Percentiles rank a stretch among this genome's conserved stretches.
Evolutionary conservation across 2,888 invertebrate genomes (phyloP).

Genomic region (Archips xylosteana): DNA sequence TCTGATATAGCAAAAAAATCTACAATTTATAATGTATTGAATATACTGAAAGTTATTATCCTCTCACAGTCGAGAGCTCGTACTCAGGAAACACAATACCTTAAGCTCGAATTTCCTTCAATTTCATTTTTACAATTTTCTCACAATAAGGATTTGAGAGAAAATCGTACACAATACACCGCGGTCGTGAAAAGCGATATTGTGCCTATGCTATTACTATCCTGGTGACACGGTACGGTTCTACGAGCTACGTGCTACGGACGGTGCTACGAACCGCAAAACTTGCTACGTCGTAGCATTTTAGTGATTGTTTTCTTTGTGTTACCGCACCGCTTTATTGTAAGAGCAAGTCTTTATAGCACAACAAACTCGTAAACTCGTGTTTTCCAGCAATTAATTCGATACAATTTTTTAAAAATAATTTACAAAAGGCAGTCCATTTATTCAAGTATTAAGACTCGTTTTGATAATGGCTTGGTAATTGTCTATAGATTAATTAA

Average conservation of each 20-base stretch:
- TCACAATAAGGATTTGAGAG: constrained; percentile 2
- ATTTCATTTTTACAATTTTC: constrained; percentile 4
- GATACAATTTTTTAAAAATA: too few species aligned
- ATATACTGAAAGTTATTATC: background rate
- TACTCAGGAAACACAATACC: background rate
- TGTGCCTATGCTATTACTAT: background rate
- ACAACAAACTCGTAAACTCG: background rate
- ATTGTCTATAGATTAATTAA: too few species aligned
- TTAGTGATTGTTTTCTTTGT: constrained; percentile 15
- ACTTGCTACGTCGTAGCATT: constrained; percentile 10
- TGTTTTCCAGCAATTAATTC: background rate
- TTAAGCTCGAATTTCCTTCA: background rate
- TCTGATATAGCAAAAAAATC: too few species aligned
- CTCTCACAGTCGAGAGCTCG: background rate
- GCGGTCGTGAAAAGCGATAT: background rate
- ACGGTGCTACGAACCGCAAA: constrained; percentile 6
- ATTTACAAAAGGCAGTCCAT: background rate
- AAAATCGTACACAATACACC: constrained; percentile 1
- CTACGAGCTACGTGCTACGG: constrained; percentile 13
- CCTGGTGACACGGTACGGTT: background rate
- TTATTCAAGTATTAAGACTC: background rate
- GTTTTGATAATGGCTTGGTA: too few species aligned
- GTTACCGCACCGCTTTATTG: background rate
- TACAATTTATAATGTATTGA: too few species aligned
- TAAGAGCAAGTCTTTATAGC: background rate